Base-by-base conservation (phyloP, 2,797 vertebrate species). In the Spondyliosoma cantharus region DNA sequence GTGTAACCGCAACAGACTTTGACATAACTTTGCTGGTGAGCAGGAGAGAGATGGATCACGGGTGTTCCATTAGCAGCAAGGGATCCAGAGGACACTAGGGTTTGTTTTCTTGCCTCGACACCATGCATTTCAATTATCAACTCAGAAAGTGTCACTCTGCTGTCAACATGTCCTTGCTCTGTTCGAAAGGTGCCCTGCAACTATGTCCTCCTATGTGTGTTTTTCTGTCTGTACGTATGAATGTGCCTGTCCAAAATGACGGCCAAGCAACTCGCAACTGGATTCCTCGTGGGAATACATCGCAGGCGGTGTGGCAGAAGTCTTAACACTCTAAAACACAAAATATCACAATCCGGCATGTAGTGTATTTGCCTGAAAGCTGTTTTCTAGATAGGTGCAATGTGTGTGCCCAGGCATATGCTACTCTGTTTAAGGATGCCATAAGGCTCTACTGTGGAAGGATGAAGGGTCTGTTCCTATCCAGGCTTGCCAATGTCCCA, bases 401-500 rank as follows among this genome's bases (percentile, higher is more conserved):
- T 24, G 43, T 57, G 54, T 76, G 62, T 81, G 49, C 68, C 53
- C 62, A 77, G 70, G 64, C 74, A 74, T 68, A 85, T 77, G 63
- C 42, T 66, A 25, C 6, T 76, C 25, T 76, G 81, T 76, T 83
- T 64, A 82, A 56, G 56, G 75, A 89, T 77, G 61, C 42, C 45
- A 70, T 56, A 70, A 81, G 69, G 58, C 53, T 87, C 59, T 75
- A 42, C 71, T 60, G 68, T 61, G 77, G 49, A 68, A 81, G 54
- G 79, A 77, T 81, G 53, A 78, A 71, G 76, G 80, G 71, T 89
- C 60, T 85, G 74, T 84, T 92, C 76, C 83, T 87, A 89, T 86
- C 82, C 78, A 77, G 84, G 88, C 88, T 76, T 93, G 88, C 84
- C 91, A 91, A 74, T 84, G 86, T 90, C 86, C 84, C 83, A 91